Evolutionary conservation across 2,797 vertebrate species (phyloP), one percentile per base, ranked within the genome.

Genomic region (Syncerus caffer): DNA sequence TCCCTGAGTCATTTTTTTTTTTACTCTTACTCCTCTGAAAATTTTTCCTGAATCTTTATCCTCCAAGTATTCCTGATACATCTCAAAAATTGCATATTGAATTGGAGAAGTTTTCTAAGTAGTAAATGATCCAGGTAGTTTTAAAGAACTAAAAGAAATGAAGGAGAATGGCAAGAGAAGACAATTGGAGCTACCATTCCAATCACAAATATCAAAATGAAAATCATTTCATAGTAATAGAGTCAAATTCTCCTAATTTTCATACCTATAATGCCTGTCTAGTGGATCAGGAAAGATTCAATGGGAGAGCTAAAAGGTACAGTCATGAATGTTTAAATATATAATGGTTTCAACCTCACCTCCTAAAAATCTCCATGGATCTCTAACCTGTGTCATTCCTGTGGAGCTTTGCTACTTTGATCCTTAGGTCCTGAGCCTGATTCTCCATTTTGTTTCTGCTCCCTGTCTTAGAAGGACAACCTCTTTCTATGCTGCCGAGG

Each of bases 291-390:
- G 78, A 85, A 94, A 58, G 31, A 67, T 76, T 60, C 87, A 95
- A 71, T 50, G 6, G 27, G 64, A 79, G 14, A 86, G 15, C 47
- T 90, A 90, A 87, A 92, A 47, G 2, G 79, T 83, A 84, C n/a
- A 80, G 62, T 89, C 19, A 53, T 82, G 45, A 76, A 19, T 38
- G 17, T 82, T 94, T 93, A 88, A 96, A 96, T 71, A 96, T 84
- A 55, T 74, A 45, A 85, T 92, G 7, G 42, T 92, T 95, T 94
- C 25, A 71, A 78, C 29, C 25, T 88, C 45, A n/a, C 13, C 58
- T 93, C 34, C 47, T 85, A 80, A 50, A 93, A 96, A 50, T 71
- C 74, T 25, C 42, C 8, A 29, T 16, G 21, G 7, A 29, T 79
- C 31, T 78, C 76, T 85, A 3, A 64, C 23, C 9, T 50, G 1